Percentiles rank a stretch among this genome's conserved stretches.
phyloP scores from a whole-genome alignment of 1,140 invertebrate species.

The Leptinotarsa lineolata region DNA sequence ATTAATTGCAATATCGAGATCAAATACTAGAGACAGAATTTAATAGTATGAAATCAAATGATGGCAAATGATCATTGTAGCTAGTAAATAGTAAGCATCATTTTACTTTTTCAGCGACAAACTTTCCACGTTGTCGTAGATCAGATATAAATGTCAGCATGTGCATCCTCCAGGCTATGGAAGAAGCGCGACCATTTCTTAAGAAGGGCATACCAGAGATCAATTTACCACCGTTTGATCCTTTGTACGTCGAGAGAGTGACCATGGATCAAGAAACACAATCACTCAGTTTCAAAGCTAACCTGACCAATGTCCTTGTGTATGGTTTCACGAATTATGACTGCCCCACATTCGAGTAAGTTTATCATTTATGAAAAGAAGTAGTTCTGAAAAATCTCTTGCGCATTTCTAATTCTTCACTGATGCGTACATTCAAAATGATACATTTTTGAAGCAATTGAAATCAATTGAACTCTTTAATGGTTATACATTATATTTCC shows the following conservation, averaged over 20 bases:
- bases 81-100: no score
- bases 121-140: background rate
- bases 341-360: slow-evolving; percentile 39
- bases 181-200: slow-evolving; percentile 63
- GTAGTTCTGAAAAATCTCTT: no score
- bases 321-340: slow-evolving; percentile 57
- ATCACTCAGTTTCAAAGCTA: slow-evolving; percentile 67
- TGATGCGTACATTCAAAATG: no score
- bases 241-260: slow-evolving; percentile 64
- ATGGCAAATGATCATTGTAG: no score
- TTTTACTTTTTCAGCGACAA: background rate
- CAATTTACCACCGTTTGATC: slow-evolving; percentile 67
- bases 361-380: background rate
- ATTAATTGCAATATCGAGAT: no score
- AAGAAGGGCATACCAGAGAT: slow-evolving; percentile 67
- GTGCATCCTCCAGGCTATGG: slow-evolving; percentile 63
- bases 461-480: no score
- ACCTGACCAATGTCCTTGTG: slow-evolving; percentile 66
- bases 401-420: no score
- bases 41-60: no score
- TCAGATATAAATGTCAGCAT: slow-evolving; percentile 43
- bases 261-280: slow-evolving; percentile 65
- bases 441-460: no score
- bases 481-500: no score
- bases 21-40: no score